Conservation (phyloP, 2,797 vertebrate genomes). For the Tachyglossus aculeatus region DNA sequence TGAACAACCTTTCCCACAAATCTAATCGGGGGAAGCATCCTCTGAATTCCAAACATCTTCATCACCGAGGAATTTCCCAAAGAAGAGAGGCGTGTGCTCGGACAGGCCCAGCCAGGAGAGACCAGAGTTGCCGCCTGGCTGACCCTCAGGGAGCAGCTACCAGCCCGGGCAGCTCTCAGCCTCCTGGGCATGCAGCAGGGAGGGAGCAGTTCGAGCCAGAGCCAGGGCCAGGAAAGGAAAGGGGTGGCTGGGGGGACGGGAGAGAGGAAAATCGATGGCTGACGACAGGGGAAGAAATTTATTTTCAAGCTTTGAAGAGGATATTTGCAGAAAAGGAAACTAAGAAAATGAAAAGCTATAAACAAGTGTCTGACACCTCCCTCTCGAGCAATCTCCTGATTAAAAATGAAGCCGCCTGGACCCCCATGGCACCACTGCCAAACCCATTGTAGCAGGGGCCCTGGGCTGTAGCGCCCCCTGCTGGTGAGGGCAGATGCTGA, state of each 20-base stretch:
- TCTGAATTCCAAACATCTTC: not conserved
- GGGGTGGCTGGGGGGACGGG: not conserved
- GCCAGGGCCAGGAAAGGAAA: not conserved
- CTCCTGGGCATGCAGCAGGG: not conserved
- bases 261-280: conserved; percentile 50
- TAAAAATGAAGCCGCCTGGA: not conserved
- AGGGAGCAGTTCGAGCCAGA: conserved; percentile 13
- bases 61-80: not conserved
- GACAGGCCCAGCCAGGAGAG: no score
- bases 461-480: conserved; percentile 4
- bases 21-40: not conserved
- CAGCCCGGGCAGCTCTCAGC: not conserved
- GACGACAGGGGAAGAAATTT: conserved; percentile 51
- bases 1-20: not conserved
- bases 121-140: no score
- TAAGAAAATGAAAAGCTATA: conserved; percentile 43
- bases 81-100: no score
- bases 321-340: conserved; percentile 28
- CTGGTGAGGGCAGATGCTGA: not conserved
- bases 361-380: conserved; percentile 5
- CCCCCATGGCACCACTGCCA: not conserved
- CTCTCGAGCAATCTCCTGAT: not conserved
- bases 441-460: not conserved
- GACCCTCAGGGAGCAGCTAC: no score
- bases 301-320: conserved; percentile 43